These are phyloP conservation scores for Drosophila koepferae DNA, from an alignment of 2,888 invertebrate genomes.

Conservation along the genomic window DNA sequence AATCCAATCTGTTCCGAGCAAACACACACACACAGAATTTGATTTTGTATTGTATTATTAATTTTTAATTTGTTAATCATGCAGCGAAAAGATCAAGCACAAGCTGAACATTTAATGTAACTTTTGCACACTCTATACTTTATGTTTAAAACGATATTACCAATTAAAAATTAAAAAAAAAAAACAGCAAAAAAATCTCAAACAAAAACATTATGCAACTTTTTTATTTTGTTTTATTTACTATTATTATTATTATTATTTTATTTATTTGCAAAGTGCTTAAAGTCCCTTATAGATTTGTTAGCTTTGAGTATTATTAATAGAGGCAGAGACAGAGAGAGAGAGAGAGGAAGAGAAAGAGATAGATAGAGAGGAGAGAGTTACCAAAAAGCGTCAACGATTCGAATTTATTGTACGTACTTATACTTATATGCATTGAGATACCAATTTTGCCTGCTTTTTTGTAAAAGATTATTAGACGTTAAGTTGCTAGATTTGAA, in stretches of 20 bases:
- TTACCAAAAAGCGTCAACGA: conserved; percentile 65
- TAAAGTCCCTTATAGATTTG: conserved; percentile 18
- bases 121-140: conserved; percentile 60
- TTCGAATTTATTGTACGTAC: conserved; percentile 74
- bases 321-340: neutral
- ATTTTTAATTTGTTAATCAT: conserved; percentile 67
- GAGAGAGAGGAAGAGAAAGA: neutral
- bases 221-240: conserved; percentile 53
- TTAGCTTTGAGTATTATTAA: neutral
- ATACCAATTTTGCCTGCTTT: conserved; percentile 77
- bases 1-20: conserved; percentile 6
- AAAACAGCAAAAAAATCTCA: conserved; percentile 39
- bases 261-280: conserved; percentile 24
- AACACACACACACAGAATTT: conserved; percentile 42
- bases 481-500: conserved; percentile 75
- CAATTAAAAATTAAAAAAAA: conserved; percentile 53
- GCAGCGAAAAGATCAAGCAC: conserved; percentile 43
- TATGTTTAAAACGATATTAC: conserved; percentile 78
- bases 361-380: conserved; percentile 4
- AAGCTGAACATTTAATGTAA: conserved; percentile 74
- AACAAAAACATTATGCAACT: conserved; percentile 39
- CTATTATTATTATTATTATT: conserved; percentile 1
- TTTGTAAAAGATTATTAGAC: conserved; percentile 53
- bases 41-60: conserved; percentile 65
- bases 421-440: conserved; percentile 47